Evolutionary conservation across 1,140 invertebrate species (phyloP).

Genomic region (Caenorhabditis briggsae): DNA sequence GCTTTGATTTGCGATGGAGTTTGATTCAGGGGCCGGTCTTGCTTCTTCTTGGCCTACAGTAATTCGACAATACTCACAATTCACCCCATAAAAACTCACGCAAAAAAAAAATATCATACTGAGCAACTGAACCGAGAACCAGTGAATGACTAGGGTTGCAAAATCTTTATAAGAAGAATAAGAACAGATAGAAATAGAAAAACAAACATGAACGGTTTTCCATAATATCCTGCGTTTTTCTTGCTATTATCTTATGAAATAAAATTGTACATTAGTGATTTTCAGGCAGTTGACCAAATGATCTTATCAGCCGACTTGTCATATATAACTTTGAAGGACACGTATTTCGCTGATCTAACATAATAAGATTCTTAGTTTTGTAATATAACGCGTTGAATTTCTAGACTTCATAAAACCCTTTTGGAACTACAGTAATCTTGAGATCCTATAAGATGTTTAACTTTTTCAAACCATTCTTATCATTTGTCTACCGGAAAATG

Average conservation of each 20-base stretch:
- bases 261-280: not conserved
- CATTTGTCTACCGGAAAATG: too few relatives aligned
- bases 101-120: constrained; percentile 17
- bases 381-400: too few relatives aligned
- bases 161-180: not conserved
- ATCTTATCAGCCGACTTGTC: not conserved
- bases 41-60: not conserved
- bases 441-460: too few relatives aligned
- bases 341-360: too few relatives aligned
- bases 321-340: too few relatives aligned
- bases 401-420: too few relatives aligned
- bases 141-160: constrained; percentile 17
- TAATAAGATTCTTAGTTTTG: too few relatives aligned
- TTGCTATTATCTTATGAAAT: not conserved
- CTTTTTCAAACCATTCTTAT: too few relatives aligned
- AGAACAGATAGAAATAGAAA: not conserved
- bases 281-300: not conserved
- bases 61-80: not conserved
- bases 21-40: not conserved
- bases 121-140: constrained; percentile 20
- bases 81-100: not conserved
- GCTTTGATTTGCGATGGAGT: not conserved
- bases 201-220: not conserved
- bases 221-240: not conserved
- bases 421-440: too few relatives aligned